Conservation (phyloP, 2,888 invertebrate species). For the Plutella xylostella region DNA sequence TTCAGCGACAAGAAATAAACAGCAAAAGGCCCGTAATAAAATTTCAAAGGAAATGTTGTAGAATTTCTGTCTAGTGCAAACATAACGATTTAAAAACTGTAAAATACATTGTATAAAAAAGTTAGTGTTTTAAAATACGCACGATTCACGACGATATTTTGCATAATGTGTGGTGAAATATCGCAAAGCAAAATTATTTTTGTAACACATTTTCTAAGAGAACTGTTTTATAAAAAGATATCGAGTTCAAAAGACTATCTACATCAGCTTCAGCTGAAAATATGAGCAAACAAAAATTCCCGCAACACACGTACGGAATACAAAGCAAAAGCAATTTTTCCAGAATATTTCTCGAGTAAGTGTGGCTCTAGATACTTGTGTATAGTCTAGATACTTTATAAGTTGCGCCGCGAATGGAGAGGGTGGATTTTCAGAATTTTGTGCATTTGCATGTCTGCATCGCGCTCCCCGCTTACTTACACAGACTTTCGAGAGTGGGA, state of each 20-base stretch:
- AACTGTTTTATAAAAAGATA: too few species aligned
- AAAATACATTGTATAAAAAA: too few species aligned
- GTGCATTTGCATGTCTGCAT: constrained; percentile 21
- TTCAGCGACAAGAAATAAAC: constrained; percentile 24
- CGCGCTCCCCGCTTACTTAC: constrained; percentile 8
- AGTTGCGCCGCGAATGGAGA: not conserved
- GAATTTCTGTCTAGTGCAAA: too few species aligned
- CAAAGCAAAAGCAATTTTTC: constrained; percentile 26
- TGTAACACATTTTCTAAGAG: too few species aligned
- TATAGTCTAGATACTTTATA: constrained; percentile 10
- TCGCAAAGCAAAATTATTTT: too few species aligned
- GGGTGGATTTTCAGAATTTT: constrained; percentile 18
- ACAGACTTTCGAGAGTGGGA: constrained; percentile 12
- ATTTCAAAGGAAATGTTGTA: constrained; percentile 13
- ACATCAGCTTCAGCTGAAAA: too few species aligned
- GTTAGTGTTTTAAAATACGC: too few species aligned
- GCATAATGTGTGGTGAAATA: too few species aligned
- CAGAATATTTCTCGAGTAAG: constrained; percentile 24
- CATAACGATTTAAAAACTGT: too few species aligned
- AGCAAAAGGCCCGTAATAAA: constrained; percentile 49
- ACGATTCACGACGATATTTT: too few species aligned
- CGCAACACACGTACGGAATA: constrained; percentile 17
- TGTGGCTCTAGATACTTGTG: constrained; percentile 15
- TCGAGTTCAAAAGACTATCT: too few species aligned
- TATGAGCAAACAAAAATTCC: constrained; percentile 23